These are phyloP conservation scores for Gandaritis pyraliata DNA, from an alignment of 2,888 invertebrate genomes.

Conservation along the genomic window DNA sequence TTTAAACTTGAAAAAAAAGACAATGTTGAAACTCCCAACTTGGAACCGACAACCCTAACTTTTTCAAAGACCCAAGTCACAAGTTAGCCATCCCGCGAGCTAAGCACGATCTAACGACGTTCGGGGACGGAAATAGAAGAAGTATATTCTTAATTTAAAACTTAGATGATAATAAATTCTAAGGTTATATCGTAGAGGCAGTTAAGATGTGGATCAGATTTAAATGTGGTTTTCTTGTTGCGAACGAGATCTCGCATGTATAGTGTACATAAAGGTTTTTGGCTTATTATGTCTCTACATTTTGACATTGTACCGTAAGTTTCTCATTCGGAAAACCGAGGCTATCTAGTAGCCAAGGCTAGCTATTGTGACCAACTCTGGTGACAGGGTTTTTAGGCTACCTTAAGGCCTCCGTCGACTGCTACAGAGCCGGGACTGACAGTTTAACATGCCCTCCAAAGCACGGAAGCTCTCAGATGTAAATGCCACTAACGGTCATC, in stretches of 20 bases:
- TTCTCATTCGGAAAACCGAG: too few species aligned
- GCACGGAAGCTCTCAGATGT: too few species aligned
- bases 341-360: too few species aligned
- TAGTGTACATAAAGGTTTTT: neutral
- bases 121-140: constrained; percentile 51
- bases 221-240: constrained; percentile 19
- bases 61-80: constrained; percentile 56
- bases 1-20: constrained; percentile 1
- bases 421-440: too few species aligned
- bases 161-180: constrained; percentile 37
- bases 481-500: too few species aligned
- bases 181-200: constrained; percentile 33
- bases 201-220: constrained; percentile 30
- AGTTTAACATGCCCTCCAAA: too few species aligned
- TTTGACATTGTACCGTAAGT: too few species aligned
- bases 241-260: neutral
- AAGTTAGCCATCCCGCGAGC: constrained; percentile 58
- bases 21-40: constrained; percentile 10
- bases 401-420: too few species aligned
- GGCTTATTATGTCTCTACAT: too few species aligned
- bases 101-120: constrained; percentile 56
- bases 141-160: constrained; percentile 48
- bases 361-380: too few species aligned
- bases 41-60: constrained; percentile 57
- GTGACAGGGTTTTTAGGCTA: too few species aligned